phyloP scores from a whole-genome alignment of 2,797 vertebrate genomes.

The Pitangus sulphuratus region DNA sequence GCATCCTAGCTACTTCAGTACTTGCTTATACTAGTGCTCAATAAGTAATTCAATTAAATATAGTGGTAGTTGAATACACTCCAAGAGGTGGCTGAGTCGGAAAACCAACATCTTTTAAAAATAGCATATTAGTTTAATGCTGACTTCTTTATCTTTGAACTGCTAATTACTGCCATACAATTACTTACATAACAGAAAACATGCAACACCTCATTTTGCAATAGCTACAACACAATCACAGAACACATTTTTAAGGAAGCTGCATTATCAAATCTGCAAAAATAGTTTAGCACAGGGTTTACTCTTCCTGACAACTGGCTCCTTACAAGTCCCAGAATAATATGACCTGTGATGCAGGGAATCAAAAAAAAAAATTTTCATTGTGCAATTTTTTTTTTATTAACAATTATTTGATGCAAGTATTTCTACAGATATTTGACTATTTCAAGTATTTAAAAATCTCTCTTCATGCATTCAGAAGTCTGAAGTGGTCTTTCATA shows the following conservation, averaged over 20 bases:
- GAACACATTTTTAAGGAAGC: not conserved
- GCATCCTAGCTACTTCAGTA: not conserved
- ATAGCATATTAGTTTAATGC: not conserved
- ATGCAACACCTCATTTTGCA: not conserved
- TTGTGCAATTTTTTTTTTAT: not conserved
- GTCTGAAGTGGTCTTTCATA: conserved; percentile 53
- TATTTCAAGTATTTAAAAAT: conserved; percentile 46
- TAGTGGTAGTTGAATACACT: not conserved
- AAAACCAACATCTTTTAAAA: not conserved
- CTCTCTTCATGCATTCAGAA: conserved; percentile 31
- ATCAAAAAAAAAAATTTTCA: not conserved
- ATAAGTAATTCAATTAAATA: not conserved
- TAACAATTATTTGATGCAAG: not conserved
- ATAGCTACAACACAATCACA: not conserved
- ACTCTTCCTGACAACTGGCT: not conserved
- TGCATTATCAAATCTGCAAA: not conserved
- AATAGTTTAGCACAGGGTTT: not conserved
- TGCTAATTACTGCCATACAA: not conserved
- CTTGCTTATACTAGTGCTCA: not conserved
- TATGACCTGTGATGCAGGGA: not conserved
- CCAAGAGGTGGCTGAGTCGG: not conserved
- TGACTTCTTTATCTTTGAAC: not conserved
- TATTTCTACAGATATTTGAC: not conserved
- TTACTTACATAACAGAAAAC: not conserved
- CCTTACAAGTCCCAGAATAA: not conserved